phyloP scores from a whole-genome alignment of 2,797 vertebrate species.

The Ptychadena robeensis region DNA sequence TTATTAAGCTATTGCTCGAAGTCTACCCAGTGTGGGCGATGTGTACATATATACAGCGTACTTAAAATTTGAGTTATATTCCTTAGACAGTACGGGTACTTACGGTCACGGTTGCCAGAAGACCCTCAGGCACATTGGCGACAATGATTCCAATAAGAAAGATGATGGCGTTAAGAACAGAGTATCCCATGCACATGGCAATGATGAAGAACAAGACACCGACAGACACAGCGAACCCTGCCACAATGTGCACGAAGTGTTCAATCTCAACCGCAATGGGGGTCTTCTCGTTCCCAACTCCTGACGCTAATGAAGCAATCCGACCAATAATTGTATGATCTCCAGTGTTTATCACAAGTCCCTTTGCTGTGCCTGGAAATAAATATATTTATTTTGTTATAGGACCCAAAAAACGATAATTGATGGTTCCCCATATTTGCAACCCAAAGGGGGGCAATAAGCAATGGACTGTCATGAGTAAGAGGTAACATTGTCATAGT shows the following conservation, averaged over 20 bases:
- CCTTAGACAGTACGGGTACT: conserved; percentile 58
- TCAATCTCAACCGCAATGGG: conserved; percentile 80
- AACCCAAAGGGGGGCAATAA: no score
- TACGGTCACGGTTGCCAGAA: conserved; percentile 81
- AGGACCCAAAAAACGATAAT: background rate
- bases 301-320: conserved; percentile 77
- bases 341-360: conserved; percentile 79
- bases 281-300: conserved; percentile 77
- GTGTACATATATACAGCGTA: no score
- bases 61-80: no score
- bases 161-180: conserved; percentile 76
- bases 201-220: conserved; percentile 81
- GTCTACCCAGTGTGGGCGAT: no score
- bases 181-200: conserved; percentile 73
- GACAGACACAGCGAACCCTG: conserved; percentile 74
- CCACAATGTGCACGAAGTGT: conserved; percentile 80
- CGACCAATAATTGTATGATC: conserved; percentile 78
- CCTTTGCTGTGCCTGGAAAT: conserved; percentile 74
- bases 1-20: no score
- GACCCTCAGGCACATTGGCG: conserved; percentile 80
- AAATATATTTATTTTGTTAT: background rate
- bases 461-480: no score
- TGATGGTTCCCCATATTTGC: background rate
- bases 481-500: no score
- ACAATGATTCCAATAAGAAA: conserved; percentile 84